Percentiles rank a stretch among this genome's conserved stretches.
phyloP scores from a whole-genome alignment of 1,140 invertebrate species.

The Hyposmocoma kahamanoa region DNA sequence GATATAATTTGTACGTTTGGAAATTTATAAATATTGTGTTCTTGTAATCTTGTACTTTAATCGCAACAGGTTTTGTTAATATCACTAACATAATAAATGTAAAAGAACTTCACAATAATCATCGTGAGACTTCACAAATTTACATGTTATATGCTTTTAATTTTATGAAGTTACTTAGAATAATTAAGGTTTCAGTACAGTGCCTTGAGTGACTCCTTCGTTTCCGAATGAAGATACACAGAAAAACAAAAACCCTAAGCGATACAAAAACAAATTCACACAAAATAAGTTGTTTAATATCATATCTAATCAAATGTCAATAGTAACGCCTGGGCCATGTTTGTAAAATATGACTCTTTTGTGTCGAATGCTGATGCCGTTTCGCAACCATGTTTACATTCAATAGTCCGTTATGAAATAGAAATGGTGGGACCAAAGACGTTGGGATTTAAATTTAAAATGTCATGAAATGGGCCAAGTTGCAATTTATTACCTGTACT shows the following conservation, averaged over 20 bases:
- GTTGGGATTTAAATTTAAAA: background rate
- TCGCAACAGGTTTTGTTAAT: too few relatives aligned
- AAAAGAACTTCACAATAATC: too few relatives aligned
- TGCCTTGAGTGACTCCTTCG: background rate
- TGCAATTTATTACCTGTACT: background rate
- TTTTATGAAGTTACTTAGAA: too few relatives aligned
- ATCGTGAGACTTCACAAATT: too few relatives aligned
- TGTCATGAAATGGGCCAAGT: background rate
- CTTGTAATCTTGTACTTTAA: too few relatives aligned
- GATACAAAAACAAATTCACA: background rate
- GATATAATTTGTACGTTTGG: too few relatives aligned
- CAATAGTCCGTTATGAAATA: background rate
- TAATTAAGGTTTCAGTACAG: background rate
- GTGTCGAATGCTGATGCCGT: background rate
- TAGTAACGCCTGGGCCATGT: background rate
- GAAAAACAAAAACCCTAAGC: background rate
- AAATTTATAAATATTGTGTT: too few relatives aligned
- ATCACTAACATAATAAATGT: too few relatives aligned
- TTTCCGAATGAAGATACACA: background rate
- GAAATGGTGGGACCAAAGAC: background rate
- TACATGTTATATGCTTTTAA: too few relatives aligned
- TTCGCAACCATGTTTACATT: background rate
- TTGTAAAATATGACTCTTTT: background rate
- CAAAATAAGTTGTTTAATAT: background rate
- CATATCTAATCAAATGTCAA: background rate